Evolutionary conservation across 2,113 vertebrate genomes (phyloP), one percentile per base, ranked within the genome.

Genomic region (Alligator mississippiensis): DNA sequence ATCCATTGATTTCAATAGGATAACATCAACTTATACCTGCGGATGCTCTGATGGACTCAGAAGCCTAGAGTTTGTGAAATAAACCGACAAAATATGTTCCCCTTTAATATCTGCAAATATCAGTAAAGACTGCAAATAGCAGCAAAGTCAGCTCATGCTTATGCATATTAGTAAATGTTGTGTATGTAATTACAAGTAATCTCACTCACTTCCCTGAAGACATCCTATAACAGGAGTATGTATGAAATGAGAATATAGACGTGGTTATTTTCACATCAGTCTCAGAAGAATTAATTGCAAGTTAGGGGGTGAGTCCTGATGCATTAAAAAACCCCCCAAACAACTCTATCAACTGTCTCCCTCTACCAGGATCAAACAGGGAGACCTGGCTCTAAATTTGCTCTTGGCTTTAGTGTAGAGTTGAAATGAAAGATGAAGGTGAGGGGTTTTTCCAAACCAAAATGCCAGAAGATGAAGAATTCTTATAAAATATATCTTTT

Each of bases 1-100:
- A 24, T 80, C 57, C 7, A 3, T 17, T 18, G 72, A 9, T 0
- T 1, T 0, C 47, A 34, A 7, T 6, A 85, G 72, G 19, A 3
- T 30, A 54, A 66, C 4, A 17, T 5, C 57, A 7, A 1, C 17
- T 85, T 80, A 78, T 30, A 7, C n/a, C 25, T 2, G 10, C 9
- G 34, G 3, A 30, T 34, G 83, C 84, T 34, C 47, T 76, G 47
- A 60, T 1, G 60, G 55, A 83, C 64, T 58, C 3, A 6, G 24
- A 70, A 9, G 28, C 64, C 30, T 81, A 64, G 54, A 66, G 34
- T 22, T 66, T 54, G 24, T 61, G n/a, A 58, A 55, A 21, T 25
- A 14, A 4, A 6, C 30, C 1, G 2, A 5, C 13, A 21, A 4
- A 27, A 5, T 16, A 47, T 75, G 2, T 62, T 77, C 11, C 6